Conservation (phyloP, 2,113 vertebrate genomes). For the Paratilapia polleni region DNA sequence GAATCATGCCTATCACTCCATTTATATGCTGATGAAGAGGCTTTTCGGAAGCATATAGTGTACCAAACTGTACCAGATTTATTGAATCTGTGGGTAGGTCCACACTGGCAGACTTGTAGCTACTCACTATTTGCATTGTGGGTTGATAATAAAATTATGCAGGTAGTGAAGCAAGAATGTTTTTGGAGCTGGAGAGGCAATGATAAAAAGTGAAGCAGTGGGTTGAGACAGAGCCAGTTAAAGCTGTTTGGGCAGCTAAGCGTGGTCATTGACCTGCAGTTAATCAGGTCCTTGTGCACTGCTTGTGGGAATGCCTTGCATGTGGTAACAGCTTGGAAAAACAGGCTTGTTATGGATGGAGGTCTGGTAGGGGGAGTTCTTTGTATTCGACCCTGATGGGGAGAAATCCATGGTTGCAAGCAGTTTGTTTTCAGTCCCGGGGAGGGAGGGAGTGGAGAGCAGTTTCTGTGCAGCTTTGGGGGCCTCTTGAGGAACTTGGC, state of each 20-base stretch:
- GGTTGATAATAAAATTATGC: background rate
- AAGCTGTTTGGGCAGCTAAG: constrained; percentile 45
- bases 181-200: background rate
- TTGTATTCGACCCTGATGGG: constrained; percentile 60
- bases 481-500: constrained; percentile 51
- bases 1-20: background rate
- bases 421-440: constrained; percentile 11
- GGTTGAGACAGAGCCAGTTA: constrained; percentile 13
- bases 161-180: background rate
- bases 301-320: constrained; percentile 61
- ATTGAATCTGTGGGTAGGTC: background rate
- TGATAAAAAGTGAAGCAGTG: constrained; percentile 17
- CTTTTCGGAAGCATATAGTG: background rate
- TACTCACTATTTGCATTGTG: background rate
- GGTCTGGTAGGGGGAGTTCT: constrained; percentile 43
- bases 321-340: constrained; percentile 68
- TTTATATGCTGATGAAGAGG: background rate
- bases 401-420: constrained; percentile 35
- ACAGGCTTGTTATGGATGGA: constrained; percentile 58
- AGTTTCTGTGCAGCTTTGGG: constrained; percentile 37
- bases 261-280: constrained; percentile 65
- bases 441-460: background rate
- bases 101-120: constrained; percentile 4
- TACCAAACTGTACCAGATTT: background rate
- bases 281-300: constrained; percentile 62